Evolutionary conservation across 2,113 vertebrate genomes (phyloP).

Genomic region (Pyxicephalus adspersus): DNA sequence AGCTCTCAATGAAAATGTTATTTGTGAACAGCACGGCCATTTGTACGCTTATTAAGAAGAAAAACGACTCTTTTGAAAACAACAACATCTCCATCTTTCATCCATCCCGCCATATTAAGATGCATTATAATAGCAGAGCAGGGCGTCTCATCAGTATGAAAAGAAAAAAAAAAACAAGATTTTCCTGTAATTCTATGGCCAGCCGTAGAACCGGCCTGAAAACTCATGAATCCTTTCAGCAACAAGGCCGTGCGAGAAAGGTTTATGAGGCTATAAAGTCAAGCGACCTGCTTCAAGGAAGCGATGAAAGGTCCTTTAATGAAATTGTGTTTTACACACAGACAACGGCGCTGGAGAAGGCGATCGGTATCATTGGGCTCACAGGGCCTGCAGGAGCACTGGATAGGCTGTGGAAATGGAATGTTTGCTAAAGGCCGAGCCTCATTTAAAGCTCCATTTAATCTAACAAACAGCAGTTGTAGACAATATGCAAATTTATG

Average conservation of each 20-base stretch:
- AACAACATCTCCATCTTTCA: constrained; percentile 25
- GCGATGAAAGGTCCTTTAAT: constrained; percentile 56
- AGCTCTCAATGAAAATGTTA: constrained; percentile 22
- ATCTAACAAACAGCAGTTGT: neutral
- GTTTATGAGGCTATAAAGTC: constrained; percentile 53
- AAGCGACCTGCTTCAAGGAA: constrained; percentile 54
- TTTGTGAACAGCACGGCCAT: neutral
- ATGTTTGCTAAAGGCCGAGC: neutral
- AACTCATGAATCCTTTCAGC: constrained; percentile 50
- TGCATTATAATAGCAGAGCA: constrained; percentile 29
- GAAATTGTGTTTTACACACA: constrained; percentile 55
- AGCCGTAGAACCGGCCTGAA: neutral
- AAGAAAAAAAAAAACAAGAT: constrained; percentile 5
- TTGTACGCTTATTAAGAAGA: constrained; percentile 34
- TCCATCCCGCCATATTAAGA: constrained; percentile 28
- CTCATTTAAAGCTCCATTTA: neutral
- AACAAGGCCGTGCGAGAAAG: constrained; percentile 50
- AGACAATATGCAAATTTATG: neutral
- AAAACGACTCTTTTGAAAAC: constrained; percentile 2
- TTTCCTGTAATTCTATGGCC: neutral
- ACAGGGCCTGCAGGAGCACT: neutral
- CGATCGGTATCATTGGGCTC: constrained; percentile 45
- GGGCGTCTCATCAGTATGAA: constrained; percentile 37
- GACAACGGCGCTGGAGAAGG: constrained; percentile 14
- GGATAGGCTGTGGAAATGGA: neutral